These are phyloP conservation scores for Syngnathus rostellatus DNA, from an alignment of 2,797 vertebrate species.

Conservation along the genomic window DNA sequence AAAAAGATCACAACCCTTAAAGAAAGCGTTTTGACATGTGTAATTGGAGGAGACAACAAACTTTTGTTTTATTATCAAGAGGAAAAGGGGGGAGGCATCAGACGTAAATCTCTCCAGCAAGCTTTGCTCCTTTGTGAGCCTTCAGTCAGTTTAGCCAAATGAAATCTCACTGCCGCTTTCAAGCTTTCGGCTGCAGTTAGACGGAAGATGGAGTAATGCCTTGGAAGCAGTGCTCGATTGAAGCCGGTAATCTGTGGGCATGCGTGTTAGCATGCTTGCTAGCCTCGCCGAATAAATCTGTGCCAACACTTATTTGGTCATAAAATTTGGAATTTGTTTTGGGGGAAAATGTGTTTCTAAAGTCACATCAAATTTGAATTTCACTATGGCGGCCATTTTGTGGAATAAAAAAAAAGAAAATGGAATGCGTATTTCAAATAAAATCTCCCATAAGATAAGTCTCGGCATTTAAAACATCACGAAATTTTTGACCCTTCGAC, in stretches of 20 bases:
- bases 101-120: constrained; percentile 58
- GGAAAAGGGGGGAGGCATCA: constrained; percentile 43
- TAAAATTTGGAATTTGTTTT: constrained; percentile 8
- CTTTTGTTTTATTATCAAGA: constrained; percentile 68
- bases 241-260: constrained; percentile 51
- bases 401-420: no score
- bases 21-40: constrained; percentile 78
- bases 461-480: no score
- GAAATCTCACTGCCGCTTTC: constrained; percentile 69
- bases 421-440: no score
- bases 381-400: background rate
- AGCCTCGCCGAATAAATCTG: constrained; percentile 51
- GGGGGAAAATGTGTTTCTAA: background rate
- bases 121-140: constrained; percentile 64
- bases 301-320: constrained; percentile 1
- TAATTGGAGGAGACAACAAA: constrained; percentile 78
- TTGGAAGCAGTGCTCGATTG: constrained; percentile 30
- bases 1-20: constrained; percentile 78
- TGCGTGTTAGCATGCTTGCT: constrained; percentile 44
- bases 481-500: no score
- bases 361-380: background rate
- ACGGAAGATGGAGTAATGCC: constrained; percentile 67
- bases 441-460: no score
- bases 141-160: constrained; percentile 68
- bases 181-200: constrained; percentile 63